Base-by-base conservation (phyloP, 1,140 invertebrate genomes). In the Philotrypesis tridentata region DNA sequence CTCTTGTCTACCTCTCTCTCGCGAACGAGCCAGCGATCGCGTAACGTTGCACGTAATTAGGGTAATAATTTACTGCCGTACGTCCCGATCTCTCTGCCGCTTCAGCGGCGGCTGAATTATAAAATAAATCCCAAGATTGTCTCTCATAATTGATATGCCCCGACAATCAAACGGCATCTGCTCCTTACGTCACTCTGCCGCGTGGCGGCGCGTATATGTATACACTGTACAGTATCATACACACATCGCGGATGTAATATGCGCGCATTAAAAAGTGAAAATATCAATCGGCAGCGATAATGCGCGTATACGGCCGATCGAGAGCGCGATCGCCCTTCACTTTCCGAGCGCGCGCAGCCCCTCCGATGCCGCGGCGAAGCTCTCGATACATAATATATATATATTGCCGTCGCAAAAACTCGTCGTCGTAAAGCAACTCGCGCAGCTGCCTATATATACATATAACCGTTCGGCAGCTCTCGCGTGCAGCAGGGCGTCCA, bases 251-350 rank as follows among this genome's bases (percentile, higher is more conserved):
- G 33, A 37, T 37, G 33, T 37, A 9, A 37, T 5, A 37, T 37
- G 33, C 33, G n/a, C 33, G 74, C 23, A n/a, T 75, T 75, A 63
- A 76, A 76, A 76, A 76, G 74, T 76, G 76, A 70, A 79, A 79
- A 79, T 79, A 79, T 31, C 43, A 25, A 65, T 70, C 61, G 61
- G 29, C 68, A 55, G 48, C 14, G 7, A 6, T 37, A 61, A 73
- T 48, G 25, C 43, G 40, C 71, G 25, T 3, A 25, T 9, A 65
- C n/a, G n/a, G 23, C 17, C 48, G n/a, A 55, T 29, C 8, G 2
- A 11, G 60, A 63, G 31, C 12, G 37, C 14, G 12, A 79, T 78
- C 48, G n/a, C n/a, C 68, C 78, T 79, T 79, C 78, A 79, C 68
- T 79, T 79, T 79, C 31, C 48, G 40, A 43, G 40, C 40, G 12